Evolutionary conservation across 1,140 invertebrate genomes (phyloP).

Genomic region (Ceratina australensis): DNA sequence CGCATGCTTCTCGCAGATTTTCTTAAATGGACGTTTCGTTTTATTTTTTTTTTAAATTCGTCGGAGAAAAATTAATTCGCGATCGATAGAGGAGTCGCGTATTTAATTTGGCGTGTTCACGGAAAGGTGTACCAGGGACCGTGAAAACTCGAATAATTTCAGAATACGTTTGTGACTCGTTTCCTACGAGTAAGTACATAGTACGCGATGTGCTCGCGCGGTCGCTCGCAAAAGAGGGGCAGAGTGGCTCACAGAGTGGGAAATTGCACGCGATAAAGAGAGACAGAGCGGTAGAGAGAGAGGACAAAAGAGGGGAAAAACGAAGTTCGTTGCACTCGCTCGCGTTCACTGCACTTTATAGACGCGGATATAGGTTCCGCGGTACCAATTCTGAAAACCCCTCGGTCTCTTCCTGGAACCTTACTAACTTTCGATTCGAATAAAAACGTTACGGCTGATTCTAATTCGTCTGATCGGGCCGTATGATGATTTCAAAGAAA

Average conservation of each 20-base stretch:
- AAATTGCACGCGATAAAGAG: constrained; percentile 34
- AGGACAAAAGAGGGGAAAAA: constrained; percentile 32
- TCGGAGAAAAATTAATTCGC: too few relatives aligned
- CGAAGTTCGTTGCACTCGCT: constrained; percentile 76
- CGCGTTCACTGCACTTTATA: constrained; percentile 74
- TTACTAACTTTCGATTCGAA: constrained; percentile 12
- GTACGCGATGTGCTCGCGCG: constrained; percentile 16
- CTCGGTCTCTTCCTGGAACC: constrained; percentile 21
- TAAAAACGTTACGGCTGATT: not conserved
- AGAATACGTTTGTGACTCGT: constrained; percentile 37
- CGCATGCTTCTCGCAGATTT: not conserved
- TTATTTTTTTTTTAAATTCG: too few relatives aligned
- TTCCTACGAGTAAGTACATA: constrained; percentile 51
- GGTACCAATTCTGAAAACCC: constrained; percentile 65
- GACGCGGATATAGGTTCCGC: constrained; percentile 68
- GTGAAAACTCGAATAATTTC: constrained; percentile 9
- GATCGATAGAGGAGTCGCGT: too few relatives aligned
- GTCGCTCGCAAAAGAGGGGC: constrained; percentile 42
- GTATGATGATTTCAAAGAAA: not conserved
- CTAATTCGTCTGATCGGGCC: not conserved
- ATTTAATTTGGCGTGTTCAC: not conserved
- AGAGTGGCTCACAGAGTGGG: constrained; percentile 32
- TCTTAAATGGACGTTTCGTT: not conserved
- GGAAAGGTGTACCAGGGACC: not conserved
- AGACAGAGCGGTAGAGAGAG: constrained; percentile 44